phyloP scores from a whole-genome alignment of 2,113 vertebrate species.

The Halichoeres trimaculatus region DNA sequence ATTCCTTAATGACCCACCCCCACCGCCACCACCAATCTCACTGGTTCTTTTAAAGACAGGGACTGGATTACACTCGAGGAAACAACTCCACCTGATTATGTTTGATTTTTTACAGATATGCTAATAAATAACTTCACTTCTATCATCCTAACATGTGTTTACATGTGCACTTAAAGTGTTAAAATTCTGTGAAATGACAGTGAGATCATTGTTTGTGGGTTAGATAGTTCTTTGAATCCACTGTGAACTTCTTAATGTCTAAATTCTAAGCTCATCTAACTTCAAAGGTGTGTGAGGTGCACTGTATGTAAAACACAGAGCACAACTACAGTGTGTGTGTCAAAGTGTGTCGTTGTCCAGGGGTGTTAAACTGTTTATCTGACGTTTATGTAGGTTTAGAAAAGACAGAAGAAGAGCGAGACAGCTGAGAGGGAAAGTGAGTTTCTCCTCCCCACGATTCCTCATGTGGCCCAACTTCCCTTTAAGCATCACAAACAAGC shows the following conservation, averaged over 20 bases:
- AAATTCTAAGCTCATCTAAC: constrained; percentile 36
- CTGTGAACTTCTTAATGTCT: constrained; percentile 26
- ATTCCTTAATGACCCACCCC: constrained; percentile 43
- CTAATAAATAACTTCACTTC: constrained; percentile 14
- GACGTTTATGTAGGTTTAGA: constrained; percentile 48
- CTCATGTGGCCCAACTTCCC: constrained; percentile 81
- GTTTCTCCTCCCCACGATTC: constrained; percentile 72
- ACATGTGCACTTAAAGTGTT: too few relatives aligned
- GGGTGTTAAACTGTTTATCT: constrained; percentile 61
- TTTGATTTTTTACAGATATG: constrained; percentile 50
- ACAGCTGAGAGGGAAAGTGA: constrained; percentile 64
- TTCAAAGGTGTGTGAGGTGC: constrained; percentile 36
- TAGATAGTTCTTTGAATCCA: constrained; percentile 20
- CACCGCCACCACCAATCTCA: constrained; percentile 23
- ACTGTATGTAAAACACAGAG: constrained; percentile 7
- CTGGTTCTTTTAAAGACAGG: constrained; percentile 72
- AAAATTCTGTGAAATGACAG: too few relatives aligned
- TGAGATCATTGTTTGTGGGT: not conserved
- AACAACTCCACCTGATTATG: constrained; percentile 47
- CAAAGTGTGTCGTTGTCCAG: constrained; percentile 7
- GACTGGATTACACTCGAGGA: constrained; percentile 68
- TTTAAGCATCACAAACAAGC: constrained; percentile 86
- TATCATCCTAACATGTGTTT: constrained; percentile 3
- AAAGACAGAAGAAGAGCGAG: constrained; percentile 58
- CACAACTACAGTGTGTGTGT: not conserved